These are phyloP conservation scores for Stigmatopora argus DNA, from an alignment of 2,113 vertebrate genomes.

Conservation along the genomic window DNA sequence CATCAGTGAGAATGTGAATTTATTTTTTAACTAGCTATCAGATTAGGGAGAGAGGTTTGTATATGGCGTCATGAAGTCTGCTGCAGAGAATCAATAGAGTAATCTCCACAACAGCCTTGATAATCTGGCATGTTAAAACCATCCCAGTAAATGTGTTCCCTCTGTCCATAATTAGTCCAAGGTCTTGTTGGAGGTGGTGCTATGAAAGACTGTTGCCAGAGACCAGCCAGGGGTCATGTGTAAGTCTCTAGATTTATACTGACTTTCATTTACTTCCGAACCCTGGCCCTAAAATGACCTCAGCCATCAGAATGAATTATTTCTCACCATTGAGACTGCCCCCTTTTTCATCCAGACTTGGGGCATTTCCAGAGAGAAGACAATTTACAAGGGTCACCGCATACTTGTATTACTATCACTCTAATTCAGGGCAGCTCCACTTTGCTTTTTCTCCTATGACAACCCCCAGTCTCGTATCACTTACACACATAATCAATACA, in stretches of 20 bases:
- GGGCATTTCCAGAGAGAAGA: background rate
- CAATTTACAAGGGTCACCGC: conserved; percentile 18
- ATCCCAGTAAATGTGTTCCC: background rate
- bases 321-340: background rate
- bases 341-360: background rate
- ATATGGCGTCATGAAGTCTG: conserved; percentile 5
- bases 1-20: too few species aligned
- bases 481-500: conserved; percentile 68
- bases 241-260: background rate
- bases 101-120: conserved; percentile 3
- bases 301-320: background rate
- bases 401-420: conserved; percentile 15
- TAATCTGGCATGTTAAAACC: conserved; percentile 15
- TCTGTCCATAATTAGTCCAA: conserved; percentile 8
- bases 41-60: background rate
- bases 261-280: background rate
- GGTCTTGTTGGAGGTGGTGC: conserved; percentile 12
- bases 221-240: background rate
- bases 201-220: background rate
- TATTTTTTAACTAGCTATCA: background rate
- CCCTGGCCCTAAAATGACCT: background rate
- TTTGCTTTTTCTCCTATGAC: conserved; percentile 25
- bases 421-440: conserved; percentile 23
- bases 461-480: conserved; percentile 55
- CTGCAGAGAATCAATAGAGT: conserved; percentile 15